phyloP scores from a whole-genome alignment of 2,113 vertebrate species.

The Paramormyrops kingsleyae region DNA sequence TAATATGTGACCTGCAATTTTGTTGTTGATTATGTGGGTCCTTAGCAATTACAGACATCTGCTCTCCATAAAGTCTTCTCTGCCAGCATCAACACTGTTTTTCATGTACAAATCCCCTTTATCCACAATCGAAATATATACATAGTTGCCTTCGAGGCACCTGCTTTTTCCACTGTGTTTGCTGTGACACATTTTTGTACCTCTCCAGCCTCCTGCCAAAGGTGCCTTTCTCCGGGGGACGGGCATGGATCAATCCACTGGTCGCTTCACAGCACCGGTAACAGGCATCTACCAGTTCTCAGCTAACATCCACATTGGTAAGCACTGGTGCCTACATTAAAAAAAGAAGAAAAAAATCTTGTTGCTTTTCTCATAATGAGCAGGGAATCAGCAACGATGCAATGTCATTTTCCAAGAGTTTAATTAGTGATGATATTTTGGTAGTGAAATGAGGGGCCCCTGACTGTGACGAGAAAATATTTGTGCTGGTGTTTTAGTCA shows the following conservation, averaged over 20 bases:
- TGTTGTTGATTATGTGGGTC: neutral
- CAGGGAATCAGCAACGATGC: neutral
- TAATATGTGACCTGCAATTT: neutral
- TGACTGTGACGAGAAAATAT: neutral
- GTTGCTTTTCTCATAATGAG: neutral
- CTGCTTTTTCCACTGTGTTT: neutral
- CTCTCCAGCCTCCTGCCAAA: constrained; percentile 75
- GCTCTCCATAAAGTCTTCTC: neutral
- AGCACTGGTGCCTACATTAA: constrained; percentile 34
- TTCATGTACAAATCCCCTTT: neutral
- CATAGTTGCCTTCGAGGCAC: neutral
- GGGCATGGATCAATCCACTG: constrained; percentile 76
- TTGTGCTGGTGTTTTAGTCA: too few relatives aligned
- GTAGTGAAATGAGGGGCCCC: neutral
- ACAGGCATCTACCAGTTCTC: constrained; percentile 93
- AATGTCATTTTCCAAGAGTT: neutral
- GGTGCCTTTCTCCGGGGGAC: constrained; percentile 83
- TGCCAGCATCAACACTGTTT: neutral
- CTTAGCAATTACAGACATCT: neutral
- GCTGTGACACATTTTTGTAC: constrained; percentile 13
- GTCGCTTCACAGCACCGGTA: constrained; percentile 81
- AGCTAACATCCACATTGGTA: constrained; percentile 83
- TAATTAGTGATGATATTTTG: neutral
- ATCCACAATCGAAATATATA: neutral
- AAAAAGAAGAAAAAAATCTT: neutral